Percentiles rank a stretch among this genome's conserved stretches.
Conservation (phyloP, 2,113 vertebrate species). For the Leucoraja erinaceus region DNA sequence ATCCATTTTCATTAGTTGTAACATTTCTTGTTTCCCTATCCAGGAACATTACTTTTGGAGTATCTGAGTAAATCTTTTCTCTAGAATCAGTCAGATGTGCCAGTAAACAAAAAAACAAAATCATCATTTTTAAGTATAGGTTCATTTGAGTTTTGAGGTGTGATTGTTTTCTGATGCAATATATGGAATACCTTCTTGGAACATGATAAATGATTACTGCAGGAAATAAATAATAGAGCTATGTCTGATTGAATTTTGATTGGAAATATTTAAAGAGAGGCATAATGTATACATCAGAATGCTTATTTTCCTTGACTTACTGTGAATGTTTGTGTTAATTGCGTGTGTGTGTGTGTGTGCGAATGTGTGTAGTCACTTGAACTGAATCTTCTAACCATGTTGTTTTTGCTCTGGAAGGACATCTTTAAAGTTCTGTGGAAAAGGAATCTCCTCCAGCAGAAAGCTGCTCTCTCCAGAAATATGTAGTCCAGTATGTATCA, state of each 20-base stretch:
- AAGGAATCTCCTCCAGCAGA: conserved; percentile 32
- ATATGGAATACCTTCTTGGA: background rate
- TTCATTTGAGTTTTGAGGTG: background rate
- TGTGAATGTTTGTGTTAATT: background rate
- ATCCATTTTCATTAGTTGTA: background rate
- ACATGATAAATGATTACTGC: background rate
- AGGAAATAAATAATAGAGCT: background rate
- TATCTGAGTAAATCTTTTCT: conserved; percentile 16
- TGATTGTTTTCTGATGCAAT: conserved; percentile 21
- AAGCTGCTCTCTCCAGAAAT: conserved; percentile 35
- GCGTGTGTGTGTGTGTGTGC: background rate
- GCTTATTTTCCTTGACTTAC: background rate
- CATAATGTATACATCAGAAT: background rate
- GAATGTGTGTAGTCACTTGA: background rate
- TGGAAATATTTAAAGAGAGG: conserved; percentile 7
- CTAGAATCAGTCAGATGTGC: background rate
- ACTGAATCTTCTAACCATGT: conserved; percentile 35
- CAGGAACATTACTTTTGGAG: background rate
- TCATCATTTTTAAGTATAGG: background rate
- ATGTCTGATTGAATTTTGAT: background rate
- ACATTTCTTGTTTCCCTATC: background rate
- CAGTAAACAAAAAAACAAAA: background rate
- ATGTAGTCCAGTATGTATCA: conserved; percentile 34
- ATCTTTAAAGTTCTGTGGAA: conserved; percentile 35
- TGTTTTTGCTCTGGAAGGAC: conserved; percentile 36